Evolutionary conservation across 2,113 vertebrate genomes (phyloP).

Genomic region (Motacilla tschutschensis): DNA sequence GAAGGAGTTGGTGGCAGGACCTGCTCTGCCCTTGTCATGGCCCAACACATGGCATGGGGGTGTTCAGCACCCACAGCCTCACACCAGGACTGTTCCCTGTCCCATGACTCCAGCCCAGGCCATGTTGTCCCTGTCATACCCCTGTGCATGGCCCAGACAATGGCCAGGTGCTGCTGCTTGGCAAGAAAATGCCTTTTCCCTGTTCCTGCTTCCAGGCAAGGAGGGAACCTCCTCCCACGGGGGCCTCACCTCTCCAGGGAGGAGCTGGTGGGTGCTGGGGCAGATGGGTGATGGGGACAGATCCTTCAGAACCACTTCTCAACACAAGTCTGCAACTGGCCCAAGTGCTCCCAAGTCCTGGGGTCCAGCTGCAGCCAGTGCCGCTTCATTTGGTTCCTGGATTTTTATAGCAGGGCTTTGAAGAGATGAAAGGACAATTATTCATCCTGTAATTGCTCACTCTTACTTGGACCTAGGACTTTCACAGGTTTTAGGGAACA

Average conservation of each 20-base stretch:
- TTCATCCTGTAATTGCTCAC: not conserved
- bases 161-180: not conserved
- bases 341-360: accelerated
- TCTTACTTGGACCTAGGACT: constrained; percentile 1
- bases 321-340: not conserved
- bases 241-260: not conserved
- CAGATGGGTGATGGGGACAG: not conserved
- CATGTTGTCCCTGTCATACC: not conserved
- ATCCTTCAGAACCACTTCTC: not conserved
- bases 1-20: not conserved
- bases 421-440: constrained; percentile 4
- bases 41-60: accelerated
- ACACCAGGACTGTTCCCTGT: not conserved
- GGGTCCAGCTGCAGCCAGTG: not conserved
- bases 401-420: not conserved
- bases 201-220: not conserved
- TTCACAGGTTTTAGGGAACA: constrained; percentile 5
- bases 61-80: not conserved
- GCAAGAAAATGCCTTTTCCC: not conserved
- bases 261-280: not conserved
- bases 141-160: accelerated
- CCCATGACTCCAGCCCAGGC: not conserved
- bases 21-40: not conserved
- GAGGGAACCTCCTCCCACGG: accelerated
- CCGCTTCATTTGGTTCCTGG: not conserved